These are phyloP conservation scores for Hydrochoerus hydrochaeris DNA, from an alignment of 2,113 vertebrate species.

Conservation along the genomic window DNA sequence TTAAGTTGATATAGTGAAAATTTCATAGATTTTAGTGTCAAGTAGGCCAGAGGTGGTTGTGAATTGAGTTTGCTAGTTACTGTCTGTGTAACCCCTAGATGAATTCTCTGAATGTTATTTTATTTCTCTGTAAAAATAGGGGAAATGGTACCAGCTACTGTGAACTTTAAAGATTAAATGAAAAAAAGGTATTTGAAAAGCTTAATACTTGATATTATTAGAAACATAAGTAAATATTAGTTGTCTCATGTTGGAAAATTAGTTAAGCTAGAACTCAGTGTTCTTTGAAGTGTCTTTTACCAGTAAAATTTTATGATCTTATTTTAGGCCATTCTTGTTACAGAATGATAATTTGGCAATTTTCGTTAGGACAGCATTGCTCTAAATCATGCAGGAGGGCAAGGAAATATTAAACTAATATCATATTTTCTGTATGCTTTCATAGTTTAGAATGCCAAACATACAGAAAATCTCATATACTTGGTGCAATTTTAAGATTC, in stretches of 20 bases:
- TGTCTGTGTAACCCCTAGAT: not conserved
- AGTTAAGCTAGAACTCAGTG: not conserved
- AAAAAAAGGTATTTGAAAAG: conserved; percentile 18
- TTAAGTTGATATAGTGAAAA: not conserved
- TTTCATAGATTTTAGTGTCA: not conserved
- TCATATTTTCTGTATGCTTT: not conserved
- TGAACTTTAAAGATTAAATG: not conserved
- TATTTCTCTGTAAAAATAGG: conserved; percentile 1
- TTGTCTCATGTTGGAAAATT: not conserved
- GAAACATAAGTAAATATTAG: not conserved
- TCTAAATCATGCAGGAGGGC: not conserved
- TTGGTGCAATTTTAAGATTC: not conserved
- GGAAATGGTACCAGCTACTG: not conserved
- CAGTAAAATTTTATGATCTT: not conserved
- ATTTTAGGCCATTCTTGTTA: not conserved
- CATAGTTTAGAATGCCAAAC: not conserved
- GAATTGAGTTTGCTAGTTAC: not conserved
- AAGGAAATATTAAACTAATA: not conserved
- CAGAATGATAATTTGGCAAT: not conserved
- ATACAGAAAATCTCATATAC: not conserved
- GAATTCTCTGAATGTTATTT: not conserved
- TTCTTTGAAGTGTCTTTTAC: not conserved
- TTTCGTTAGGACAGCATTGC: not conserved
- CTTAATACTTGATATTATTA: not conserved
- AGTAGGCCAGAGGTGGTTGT: not conserved